These are phyloP conservation scores for Sarcophaga rosellei DNA, from an alignment of 2,888 invertebrate genomes.

Conservation along the genomic window DNA sequence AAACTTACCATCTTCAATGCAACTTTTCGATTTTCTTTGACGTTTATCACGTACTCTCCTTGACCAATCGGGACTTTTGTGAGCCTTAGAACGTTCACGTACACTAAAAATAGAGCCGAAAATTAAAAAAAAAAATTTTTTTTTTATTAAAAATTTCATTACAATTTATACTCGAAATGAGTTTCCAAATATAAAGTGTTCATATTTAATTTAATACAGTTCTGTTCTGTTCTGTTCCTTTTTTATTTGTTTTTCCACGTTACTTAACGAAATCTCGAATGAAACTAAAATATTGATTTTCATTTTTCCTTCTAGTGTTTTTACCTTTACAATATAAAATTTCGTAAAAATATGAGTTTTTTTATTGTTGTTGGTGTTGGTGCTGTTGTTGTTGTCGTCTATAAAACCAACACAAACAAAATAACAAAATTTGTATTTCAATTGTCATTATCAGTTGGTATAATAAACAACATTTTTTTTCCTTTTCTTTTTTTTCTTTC, in stretches of 20 bases:
- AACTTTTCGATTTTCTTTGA: slow-evolving; percentile 78
- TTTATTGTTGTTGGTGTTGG: background rate
- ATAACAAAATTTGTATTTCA: slow-evolving; percentile 17
- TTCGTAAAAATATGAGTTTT: slow-evolving; percentile 27
- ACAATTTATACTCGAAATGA: slow-evolving; percentile 58
- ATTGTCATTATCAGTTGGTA: slow-evolving; percentile 52
- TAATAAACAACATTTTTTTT: slow-evolving; percentile 33
- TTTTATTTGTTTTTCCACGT: slow-evolving; percentile 1
- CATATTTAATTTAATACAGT: slow-evolving; percentile 17
- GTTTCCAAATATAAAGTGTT: slow-evolving; percentile 55
- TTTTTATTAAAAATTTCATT: slow-evolving; percentile 2
- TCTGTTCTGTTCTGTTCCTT: background rate
- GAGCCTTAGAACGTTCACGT: slow-evolving; percentile 79
- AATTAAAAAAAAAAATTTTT: slow-evolving; percentile 1
- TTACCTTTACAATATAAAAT: background rate
- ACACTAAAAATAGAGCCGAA: slow-evolving; percentile 74
- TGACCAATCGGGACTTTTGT: slow-evolving; percentile 81
- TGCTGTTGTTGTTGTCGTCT: background rate
- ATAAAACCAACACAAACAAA: slow-evolving; percentile 15
- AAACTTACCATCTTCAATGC: slow-evolving; percentile 77
- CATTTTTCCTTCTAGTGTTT: background rate
- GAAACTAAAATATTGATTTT: slow-evolving; percentile 48
- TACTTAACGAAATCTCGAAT: slow-evolving; percentile 52
- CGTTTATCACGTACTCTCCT: slow-evolving; percentile 80
- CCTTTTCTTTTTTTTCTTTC: slow-evolving; percentile 9